A percentile compares a stretch with the other conserved stretches of the same genome.
Evolutionary conservation across 1,140 invertebrate species (phyloP).

Genomic region (Wiebesia pumilae): DNA sequence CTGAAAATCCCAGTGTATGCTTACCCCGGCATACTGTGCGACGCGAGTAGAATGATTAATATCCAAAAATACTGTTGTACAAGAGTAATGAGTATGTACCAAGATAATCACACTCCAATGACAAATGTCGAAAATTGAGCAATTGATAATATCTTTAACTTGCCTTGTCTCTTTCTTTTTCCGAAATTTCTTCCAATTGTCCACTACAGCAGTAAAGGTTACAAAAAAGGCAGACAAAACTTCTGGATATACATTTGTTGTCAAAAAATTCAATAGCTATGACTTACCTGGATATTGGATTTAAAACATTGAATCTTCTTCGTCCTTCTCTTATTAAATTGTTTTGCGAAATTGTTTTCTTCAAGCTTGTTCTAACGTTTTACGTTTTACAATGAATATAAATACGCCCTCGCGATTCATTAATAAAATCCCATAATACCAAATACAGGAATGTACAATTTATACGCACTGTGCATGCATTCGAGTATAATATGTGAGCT

Average conservation of each 20-base stretch:
- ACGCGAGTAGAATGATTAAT: slow-evolving; percentile 43
- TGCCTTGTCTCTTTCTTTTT: slow-evolving; percentile 5
- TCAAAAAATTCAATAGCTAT: background rate
- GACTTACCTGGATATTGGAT: background rate
- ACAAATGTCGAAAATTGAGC: slow-evolving; percentile 7
- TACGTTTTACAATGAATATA: background rate
- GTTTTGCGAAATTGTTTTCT: background rate
- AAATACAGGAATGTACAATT: background rate
- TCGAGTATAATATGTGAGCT: background rate
- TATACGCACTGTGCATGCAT: background rate
- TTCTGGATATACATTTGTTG: background rate
- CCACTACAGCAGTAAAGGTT: slow-evolving; percentile 27
- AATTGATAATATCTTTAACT: slow-evolving; percentile 4
- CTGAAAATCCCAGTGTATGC: slow-evolving; percentile 54
- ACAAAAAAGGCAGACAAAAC: background rate
- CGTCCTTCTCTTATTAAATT: background rate
- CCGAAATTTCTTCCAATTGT: slow-evolving; percentile 6
- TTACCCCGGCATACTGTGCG: slow-evolving; percentile 60
- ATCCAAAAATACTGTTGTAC: slow-evolving; percentile 21
- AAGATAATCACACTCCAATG: slow-evolving; percentile 1
- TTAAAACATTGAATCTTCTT: background rate
- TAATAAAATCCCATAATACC: slow-evolving; percentile 3
- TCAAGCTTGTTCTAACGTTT: background rate
- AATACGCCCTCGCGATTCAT: slow-evolving; percentile 5
- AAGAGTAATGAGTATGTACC: slow-evolving; percentile 12